Evolutionary conservation across 2,113 vertebrate species (phyloP), one percentile per base, ranked within the genome.

Genomic region (Vimba vimba): DNA sequence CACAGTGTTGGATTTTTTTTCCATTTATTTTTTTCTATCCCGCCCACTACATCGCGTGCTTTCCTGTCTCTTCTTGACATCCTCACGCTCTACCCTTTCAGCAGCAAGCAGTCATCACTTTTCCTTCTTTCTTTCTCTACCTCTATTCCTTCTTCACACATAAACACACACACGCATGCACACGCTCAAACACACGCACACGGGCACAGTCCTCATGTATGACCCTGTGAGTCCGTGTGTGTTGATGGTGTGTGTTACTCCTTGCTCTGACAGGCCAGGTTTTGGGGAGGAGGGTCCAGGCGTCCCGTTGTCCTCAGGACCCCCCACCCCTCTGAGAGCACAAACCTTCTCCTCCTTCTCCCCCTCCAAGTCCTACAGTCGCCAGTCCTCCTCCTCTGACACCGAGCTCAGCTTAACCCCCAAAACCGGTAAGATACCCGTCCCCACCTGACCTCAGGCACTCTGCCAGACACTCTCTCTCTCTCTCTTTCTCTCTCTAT

Each of bases 381-480:
- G 98, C 94, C 98, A 99, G 96, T 99, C 98, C 95, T 99, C 98
- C 93, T 99, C 98, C 96, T 99, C 98, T 94, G 98, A 99, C 94
- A 99, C 98, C 95, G 98, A 99, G 96, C 97, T 99, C 97, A 99
- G 98, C 98, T 97, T 99, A 96, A 99, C 98, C 94, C 98, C 98
- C 95, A 99, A 99, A 95, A 99, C 97, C 94, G 98, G 98, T 99
- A 99, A 99, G 98, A 96, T 50, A 82, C 60, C 93, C 80, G 88
- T 80, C 82, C 84, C 60, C 82, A 82, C 64, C 68, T 87, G 45
- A 68, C 86, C 74, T 85, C 68, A 23, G 55, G 21, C 36, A 59
- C 79, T 75, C 82, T 79, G 84, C 85, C 81, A 87, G 85, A 88
- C 85, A 88, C 85, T 66, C 25, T 23, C 50, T 39, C 85, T 66